Evolutionary conservation across 2,797 vertebrate species (phyloP), one percentile per base, ranked within the genome.

Genomic region (Rhynchotus rufescens): DNA sequence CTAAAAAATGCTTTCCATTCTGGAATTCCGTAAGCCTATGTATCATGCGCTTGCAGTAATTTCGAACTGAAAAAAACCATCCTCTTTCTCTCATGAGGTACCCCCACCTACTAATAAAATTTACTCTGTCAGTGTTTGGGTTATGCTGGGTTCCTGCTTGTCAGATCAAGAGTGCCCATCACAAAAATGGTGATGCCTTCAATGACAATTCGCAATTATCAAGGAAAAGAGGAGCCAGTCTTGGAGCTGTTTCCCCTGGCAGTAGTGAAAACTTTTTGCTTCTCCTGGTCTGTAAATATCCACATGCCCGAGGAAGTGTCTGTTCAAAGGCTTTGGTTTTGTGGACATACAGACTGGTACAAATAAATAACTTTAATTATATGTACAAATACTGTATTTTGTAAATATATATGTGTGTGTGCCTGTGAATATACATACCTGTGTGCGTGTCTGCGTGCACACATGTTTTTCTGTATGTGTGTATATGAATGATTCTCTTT

Each of bases 31-130:
- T 52, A 60, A 64, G 15, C 11, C 9, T 69, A 9, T 23, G 8
- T 36, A 2, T 54, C 13, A 11, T 52, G 12, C 32, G 54, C 0
- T 49, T 66, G 2, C 11, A 64, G 49, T 4, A 7, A 15, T 65
- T 92, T 82, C 13, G 15, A 71, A 1, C 0, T 20, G 3, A 14
- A 30, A 16, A 0, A 20, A 7, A n/a, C 28, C n/a, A 12, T 21
- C 4, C 6, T 23, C 7, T 21, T 6, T 54, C 10, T 5, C 5
- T 34, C 1, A 0, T 62, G 66, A 60, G 14, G 5, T 23, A 25
- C 44, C 7, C 7, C 6, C 84, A 14, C 2, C 3, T 81, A 34
- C 26, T 60, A 77, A 36, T 32, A 45, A 32, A 68, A 36, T 52
- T 62, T 62, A 15, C 9, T 65, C 0, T 15, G 30, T 15, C 23